A percentile compares a stretch with the other conserved stretches of the same genome.
These are phyloP conservation scores for Euura lappo DNA, from an alignment of 1,140 invertebrate genomes.

Conservation along the genomic window DNA sequence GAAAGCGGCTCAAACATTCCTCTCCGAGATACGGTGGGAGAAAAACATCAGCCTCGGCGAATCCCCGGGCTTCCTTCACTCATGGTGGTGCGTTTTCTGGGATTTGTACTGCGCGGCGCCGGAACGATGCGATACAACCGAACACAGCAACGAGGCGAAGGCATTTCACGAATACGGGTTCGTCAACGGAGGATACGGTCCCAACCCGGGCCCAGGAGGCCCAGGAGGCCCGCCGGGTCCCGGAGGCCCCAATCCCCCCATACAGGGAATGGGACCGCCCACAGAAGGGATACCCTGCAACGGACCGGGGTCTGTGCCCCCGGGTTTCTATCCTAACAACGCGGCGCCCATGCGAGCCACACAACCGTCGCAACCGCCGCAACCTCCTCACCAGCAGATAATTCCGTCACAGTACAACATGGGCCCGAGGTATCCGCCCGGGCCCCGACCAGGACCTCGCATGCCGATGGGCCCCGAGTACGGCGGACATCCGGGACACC, in stretches of 20 bases:
- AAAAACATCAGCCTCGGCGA: constrained; percentile 74
- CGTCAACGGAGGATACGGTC: constrained; percentile 73
- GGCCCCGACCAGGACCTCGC: constrained; percentile 66
- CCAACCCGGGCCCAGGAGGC: constrained; percentile 58
- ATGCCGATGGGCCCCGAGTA: constrained; percentile 71
- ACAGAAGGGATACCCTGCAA: too few species aligned
- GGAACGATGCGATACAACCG: constrained; percentile 72
- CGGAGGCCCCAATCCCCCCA: too few species aligned
- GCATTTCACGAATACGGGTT: constrained; percentile 81
- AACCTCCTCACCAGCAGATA: constrained; percentile 66
- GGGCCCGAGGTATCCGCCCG: constrained; percentile 69
- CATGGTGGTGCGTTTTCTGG: constrained; percentile 83
- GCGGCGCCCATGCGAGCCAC: constrained; percentile 62
- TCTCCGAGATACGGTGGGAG: constrained; percentile 70
- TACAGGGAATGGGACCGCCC: too few species aligned
- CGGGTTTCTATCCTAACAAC: too few species aligned
- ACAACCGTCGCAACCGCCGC: constrained; percentile 65
- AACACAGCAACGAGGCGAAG: constrained; percentile 78
- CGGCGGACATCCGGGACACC: constrained; percentile 68
- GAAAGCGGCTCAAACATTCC: constrained; percentile 77
- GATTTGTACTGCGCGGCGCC: constrained; percentile 79
- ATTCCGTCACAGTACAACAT: constrained; percentile 67
- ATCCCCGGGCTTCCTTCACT: constrained; percentile 75
- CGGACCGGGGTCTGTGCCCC: constrained; percentile 16
- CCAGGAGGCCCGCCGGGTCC: too few species aligned